These are phyloP conservation scores for Andricus curvator DNA, from an alignment of 2,888 invertebrate species.

Conservation along the genomic window DNA sequence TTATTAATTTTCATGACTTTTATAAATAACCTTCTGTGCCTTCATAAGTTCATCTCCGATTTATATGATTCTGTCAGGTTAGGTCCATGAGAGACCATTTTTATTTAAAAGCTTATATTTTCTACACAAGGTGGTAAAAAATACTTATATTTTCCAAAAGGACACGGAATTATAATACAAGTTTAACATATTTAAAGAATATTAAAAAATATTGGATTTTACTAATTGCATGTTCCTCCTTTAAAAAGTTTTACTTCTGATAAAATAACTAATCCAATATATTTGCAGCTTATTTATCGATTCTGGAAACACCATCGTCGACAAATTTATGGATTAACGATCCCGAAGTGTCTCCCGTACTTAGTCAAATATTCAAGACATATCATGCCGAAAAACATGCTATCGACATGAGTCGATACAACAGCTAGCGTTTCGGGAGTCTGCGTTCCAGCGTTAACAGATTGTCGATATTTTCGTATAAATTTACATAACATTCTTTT, in stretches of 20 bases:
- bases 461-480: slow-evolving; percentile 32
- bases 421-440: slow-evolving; percentile 55
- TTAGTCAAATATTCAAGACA: slow-evolving; percentile 84
- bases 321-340: slow-evolving; percentile 84
- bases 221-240: too few species aligned
- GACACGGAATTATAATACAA: too few species aligned
- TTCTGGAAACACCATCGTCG: slow-evolving; percentile 83
- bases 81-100: too few species aligned
- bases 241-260: slow-evolving; percentile 9
- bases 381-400: slow-evolving; percentile 84
- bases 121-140: too few species aligned
- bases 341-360: slow-evolving; percentile 84
- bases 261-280: slow-evolving; percentile 6
- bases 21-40: too few species aligned
- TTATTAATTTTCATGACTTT: too few species aligned
- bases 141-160: too few species aligned
- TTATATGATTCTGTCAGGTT: too few species aligned
- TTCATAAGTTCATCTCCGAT: too few species aligned
- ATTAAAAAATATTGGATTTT: too few species aligned
- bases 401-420: slow-evolving; percentile 79
- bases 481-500: background rate
- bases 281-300: slow-evolving; percentile 83
- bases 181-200: too few species aligned
- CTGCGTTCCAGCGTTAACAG: slow-evolving; percentile 28
- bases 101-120: too few species aligned